Percentiles rank a stretch among this genome's conserved stretches.
These are phyloP conservation scores for Platanista minor DNA, from an alignment of 2,113 vertebrate genomes.

Conservation along the genomic window DNA sequence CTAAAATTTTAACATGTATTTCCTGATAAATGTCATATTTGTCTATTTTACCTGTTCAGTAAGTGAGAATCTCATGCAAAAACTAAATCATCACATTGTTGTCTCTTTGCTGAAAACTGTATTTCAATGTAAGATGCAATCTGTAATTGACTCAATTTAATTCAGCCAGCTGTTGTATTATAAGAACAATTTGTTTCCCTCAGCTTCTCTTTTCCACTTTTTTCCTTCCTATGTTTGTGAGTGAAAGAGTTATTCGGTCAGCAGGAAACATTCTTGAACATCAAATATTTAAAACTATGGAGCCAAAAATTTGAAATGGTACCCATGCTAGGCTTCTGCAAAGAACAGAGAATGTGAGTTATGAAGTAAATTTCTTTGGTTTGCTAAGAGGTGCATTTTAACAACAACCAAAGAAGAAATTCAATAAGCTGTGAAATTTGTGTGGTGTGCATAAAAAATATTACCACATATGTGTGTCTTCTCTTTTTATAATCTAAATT, in stretches of 20 bases:
- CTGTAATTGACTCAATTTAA: constrained; percentile 39
- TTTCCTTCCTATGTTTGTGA: background rate
- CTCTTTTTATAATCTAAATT: background rate
- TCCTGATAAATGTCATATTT: constrained; percentile 10
- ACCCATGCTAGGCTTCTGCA: background rate
- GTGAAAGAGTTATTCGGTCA: constrained; percentile 14
- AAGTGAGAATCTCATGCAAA: constrained; percentile 5
- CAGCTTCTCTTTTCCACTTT: constrained; percentile 20
- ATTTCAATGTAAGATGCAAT: background rate
- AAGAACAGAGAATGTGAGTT: constrained; percentile 15
- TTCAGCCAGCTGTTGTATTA: constrained; percentile 24
- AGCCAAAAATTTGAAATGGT: constrained; percentile 8
- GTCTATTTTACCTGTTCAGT: constrained; percentile 1
- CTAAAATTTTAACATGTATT: background rate
- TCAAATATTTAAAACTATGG: constrained; percentile 54
- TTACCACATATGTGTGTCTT: background rate
- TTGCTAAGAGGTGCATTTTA: background rate
- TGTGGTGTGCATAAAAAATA: background rate
- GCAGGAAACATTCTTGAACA: constrained; percentile 53
- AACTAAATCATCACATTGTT: constrained; percentile 54
- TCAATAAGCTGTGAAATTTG: background rate
- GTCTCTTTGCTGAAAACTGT: constrained; percentile 8
- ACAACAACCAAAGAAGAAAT: constrained; percentile 18
- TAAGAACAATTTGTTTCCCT: constrained; percentile 34
- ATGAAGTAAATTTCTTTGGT: background rate